phyloP scores from a whole-genome alignment of 2,888 invertebrate genomes.

The Coenonympha glycerion region DNA sequence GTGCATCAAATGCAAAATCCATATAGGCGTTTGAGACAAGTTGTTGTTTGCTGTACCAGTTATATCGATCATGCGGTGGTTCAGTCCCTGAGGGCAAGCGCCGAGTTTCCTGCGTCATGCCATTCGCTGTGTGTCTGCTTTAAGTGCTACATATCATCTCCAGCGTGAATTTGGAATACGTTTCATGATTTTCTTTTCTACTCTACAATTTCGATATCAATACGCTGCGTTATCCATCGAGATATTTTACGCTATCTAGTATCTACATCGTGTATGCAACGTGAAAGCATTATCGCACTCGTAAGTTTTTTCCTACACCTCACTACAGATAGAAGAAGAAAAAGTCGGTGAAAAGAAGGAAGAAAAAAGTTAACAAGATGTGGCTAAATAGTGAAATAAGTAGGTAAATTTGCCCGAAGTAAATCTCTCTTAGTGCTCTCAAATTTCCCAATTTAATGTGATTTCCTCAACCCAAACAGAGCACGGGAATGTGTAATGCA shows the following conservation, averaged over 20 bases:
- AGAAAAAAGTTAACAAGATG: too few species aligned
- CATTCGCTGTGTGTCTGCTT: constrained; percentile 19
- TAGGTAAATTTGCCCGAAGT: not conserved
- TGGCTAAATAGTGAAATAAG: too few species aligned
- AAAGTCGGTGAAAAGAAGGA: too few species aligned
- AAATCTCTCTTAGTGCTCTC: not conserved
- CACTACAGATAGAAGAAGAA: too few species aligned
- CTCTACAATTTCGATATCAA: not conserved
- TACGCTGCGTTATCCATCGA: not conserved
- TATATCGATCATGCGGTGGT: constrained; percentile 25
- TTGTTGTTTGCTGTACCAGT: constrained; percentile 7
- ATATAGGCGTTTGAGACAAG: constrained; percentile 4
- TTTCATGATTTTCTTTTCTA: not conserved
- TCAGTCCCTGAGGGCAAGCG: constrained; percentile 20
- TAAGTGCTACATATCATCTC: constrained; percentile 15
- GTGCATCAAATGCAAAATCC: not conserved
- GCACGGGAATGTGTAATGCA: constrained; percentile 1
- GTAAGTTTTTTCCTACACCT: too few species aligned
- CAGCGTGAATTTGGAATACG: constrained; percentile 3
- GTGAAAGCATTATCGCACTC: too few species aligned
- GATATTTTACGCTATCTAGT: not conserved
- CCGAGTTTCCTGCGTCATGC: constrained; percentile 20
- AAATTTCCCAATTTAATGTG: not conserved
- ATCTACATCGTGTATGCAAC: not conserved
- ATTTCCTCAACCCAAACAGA: not conserved